phyloP scores from a whole-genome alignment of 2,888 invertebrate genomes.

The Microctonus hyperodae region DNA sequence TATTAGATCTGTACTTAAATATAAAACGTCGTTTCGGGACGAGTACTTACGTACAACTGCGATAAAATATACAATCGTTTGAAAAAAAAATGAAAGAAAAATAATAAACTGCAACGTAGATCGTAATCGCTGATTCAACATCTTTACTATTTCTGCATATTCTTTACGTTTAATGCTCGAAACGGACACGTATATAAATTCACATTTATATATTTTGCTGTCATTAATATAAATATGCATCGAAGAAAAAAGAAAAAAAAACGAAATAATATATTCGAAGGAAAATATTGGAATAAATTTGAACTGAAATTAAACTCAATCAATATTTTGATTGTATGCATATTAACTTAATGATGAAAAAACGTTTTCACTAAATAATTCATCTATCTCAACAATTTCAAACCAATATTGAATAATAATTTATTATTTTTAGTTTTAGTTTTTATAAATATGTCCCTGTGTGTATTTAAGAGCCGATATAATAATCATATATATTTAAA shows the following conservation, averaged over 20 bases:
- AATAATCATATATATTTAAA: neutral
- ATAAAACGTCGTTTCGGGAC: neutral
- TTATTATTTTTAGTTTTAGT: too few species aligned
- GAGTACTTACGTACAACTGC: constrained; percentile 24
- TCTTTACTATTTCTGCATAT: constrained; percentile 49
- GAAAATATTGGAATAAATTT: too few species aligned
- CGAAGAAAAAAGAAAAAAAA: constrained; percentile 13
- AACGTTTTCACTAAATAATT: too few species aligned
- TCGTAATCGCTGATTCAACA: constrained; percentile 51
- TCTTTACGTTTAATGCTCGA: constrained; percentile 44
- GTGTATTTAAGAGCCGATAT: too few species aligned
- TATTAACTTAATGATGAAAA: too few species aligned
- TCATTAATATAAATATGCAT: neutral
- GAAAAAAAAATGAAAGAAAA: neutral
- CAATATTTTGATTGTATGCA: too few species aligned
- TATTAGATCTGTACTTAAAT: too few species aligned
- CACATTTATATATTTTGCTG: neutral
- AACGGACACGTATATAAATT: constrained; percentile 6
- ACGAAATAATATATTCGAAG: constrained; percentile 5
- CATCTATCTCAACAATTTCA: too few species aligned
- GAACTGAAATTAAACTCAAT: too few species aligned
- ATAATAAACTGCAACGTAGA: neutral
- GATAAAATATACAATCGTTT: neutral
- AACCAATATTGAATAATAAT: too few species aligned
- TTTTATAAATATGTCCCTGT: too few species aligned